Evolutionary conservation across 2,888 invertebrate genomes (phyloP).

Genomic region (Athetis lepigone): DNA sequence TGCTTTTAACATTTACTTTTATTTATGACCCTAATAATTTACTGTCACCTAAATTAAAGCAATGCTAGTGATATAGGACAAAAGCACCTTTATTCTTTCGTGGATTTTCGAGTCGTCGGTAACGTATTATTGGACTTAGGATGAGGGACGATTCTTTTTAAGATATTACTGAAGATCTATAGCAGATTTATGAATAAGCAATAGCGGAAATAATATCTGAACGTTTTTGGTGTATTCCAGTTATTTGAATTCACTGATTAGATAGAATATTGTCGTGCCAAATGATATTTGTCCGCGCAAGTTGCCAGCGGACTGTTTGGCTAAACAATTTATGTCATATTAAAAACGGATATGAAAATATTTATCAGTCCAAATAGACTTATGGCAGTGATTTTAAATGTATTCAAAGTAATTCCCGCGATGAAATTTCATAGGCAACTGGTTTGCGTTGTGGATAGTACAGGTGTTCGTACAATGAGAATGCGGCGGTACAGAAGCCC

Average conservation of each 20-base stretch:
- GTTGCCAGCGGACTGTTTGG: slow-evolving; percentile 46
- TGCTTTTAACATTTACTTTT: slow-evolving; percentile 86
- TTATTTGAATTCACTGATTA: slow-evolving; percentile 55
- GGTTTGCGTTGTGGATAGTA: slow-evolving; percentile 44
- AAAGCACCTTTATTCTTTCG: slow-evolving; percentile 77
- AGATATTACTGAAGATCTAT: slow-evolving; percentile 31
- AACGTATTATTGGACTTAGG: slow-evolving; percentile 47
- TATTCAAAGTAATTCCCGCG: slow-evolving; percentile 34
- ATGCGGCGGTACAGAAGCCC: slow-evolving; percentile 72
- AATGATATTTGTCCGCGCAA: slow-evolving; percentile 50
- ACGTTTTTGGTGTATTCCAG: slow-evolving; percentile 14
- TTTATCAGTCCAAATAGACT: slow-evolving; percentile 23
- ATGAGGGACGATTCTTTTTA: slow-evolving; percentile 26
- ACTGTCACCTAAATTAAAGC: slow-evolving; percentile 81
- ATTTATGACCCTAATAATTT: slow-evolving; percentile 87
- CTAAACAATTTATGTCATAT: slow-evolving; percentile 55
- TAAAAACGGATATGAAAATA: slow-evolving; percentile 53
- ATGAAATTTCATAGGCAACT: slow-evolving; percentile 47
- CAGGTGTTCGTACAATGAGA: slow-evolving; percentile 63
- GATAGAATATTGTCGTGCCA: slow-evolving; percentile 54
- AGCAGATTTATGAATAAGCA: slow-evolving; percentile 31
- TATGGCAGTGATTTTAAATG: slow-evolving; percentile 30
- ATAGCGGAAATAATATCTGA: slow-evolving; percentile 17
- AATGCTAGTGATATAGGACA: slow-evolving; percentile 78
- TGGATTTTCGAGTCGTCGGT: slow-evolving; percentile 68